Evolutionary conservation across 2,113 vertebrate species (phyloP), one percentile per base, ranked within the genome.

Genomic region (Platichthys stellatus): DNA sequence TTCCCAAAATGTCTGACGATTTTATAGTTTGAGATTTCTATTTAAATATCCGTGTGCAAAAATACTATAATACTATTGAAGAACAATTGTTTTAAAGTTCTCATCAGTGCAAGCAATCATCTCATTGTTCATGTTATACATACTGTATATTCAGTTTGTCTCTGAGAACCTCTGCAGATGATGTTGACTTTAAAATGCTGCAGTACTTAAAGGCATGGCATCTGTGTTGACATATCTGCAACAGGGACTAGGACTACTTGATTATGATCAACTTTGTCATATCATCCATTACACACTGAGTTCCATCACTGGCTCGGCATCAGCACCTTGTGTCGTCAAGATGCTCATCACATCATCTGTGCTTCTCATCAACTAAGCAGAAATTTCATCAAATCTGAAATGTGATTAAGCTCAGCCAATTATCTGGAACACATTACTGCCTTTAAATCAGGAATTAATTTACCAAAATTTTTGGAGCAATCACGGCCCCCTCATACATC

Each of bases 351-450:
- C 49, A 56, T n/a, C 49, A 35, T 35, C 7, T 10, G 6, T 43
- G 53, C 53, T 14, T 54, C 14, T 56, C 31, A 24, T 69, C 66
- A 56, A 31, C 31, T 69, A 3, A 57, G 51, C 18, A 21, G 20
- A 57, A 24, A 38, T 57, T 24, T 57, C 66, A 69, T 69, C 66
- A 38, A 24, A 43, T 24, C 53, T 23, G 13, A 69, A 57, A 69
- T 57, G 31, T 57, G n/a, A 69, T 40, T 69, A 23, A 12, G 51
- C 66, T 57, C 21, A 6, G 9, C 20, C 26, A 68, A 68, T 66
- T 31, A 56, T 23, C 5, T 68, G 51, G 26, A 68, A 68, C n/a
- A 56, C 6, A 8, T 23, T 21, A 21, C 65, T 35, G 14, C 64
- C 26, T 67, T 54, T 67, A 54, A 35, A 68, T 56, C 28, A 21